Evolutionary conservation across 2,797 vertebrate species (phyloP), one percentile per base, ranked within the genome.

Genomic region (Sebastiscus tertius): DNA sequence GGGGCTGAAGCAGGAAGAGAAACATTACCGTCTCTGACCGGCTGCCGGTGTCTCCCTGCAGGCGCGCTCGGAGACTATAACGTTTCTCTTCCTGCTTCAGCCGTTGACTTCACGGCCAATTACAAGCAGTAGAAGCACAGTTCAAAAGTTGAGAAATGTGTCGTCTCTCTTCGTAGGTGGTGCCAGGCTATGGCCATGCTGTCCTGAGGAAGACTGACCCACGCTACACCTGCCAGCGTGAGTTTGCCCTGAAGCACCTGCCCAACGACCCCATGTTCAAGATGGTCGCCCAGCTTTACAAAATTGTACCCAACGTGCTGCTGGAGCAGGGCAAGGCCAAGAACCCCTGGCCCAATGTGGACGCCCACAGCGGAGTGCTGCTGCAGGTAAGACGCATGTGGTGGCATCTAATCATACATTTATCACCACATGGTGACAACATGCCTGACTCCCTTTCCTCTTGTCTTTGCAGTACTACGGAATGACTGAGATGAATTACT

Each of bases 261-360:
- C 98, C 98, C 79, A 94, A 95, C n/a, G 98, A 99, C 89, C 97
- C 98, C 46, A 93, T 99, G 95, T 99, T 99, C 94, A 99, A 97
- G 92, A 72, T 99, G 79, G 98, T 99, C 42, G 95, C 98, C 0
- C 98, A 99, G 87, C 97, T 99, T 27, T 99, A 99, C 91, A 99
- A 99, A 96, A 99, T 99, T 3, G 98, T 99, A 6, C 98, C 98
- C 91, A 96, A 97, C 2, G 97, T 99, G 80, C 96, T 99, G 46
- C 94, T 99, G 95, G 98, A 99, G 89, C 98, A 99, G 93, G 98
- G 98, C 72, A 99, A 99, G 88, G 98, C 98, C 92, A 99, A 99
- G 94, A 99, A 99, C 92, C 98, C 98, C 46, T 99, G 98, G 98
- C 98, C 98, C 92, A 99, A 99, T 2, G 98, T 99, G 70, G 98